Percentiles rank a stretch among this genome's conserved stretches.
phyloP scores from a whole-genome alignment of 2,888 invertebrate species.

The Drosophila seclusa region DNA sequence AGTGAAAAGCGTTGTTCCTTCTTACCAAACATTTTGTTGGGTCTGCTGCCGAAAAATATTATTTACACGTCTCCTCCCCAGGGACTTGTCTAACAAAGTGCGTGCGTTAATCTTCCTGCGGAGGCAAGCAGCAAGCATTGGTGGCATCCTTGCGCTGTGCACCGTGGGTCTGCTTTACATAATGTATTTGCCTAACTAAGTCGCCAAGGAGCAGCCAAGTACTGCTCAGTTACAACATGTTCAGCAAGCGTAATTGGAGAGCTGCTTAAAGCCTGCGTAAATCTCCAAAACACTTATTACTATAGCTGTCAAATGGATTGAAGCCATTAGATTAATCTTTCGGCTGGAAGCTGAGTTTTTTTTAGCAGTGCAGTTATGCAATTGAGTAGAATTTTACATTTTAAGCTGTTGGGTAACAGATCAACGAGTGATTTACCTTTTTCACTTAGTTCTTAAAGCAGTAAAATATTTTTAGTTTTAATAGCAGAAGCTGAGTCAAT shows the following conservation, averaged over 20 bases:
- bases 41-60: constrained; percentile 30
- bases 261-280: background rate
- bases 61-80: constrained; percentile 30
- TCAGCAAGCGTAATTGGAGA: background rate
- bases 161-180: constrained; percentile 49
- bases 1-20: constrained; percentile 47
- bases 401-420: background rate
- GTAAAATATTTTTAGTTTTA: background rate
- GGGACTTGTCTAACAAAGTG: constrained; percentile 63
- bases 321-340: background rate
- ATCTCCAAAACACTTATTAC: background rate
- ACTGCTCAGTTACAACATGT: constrained; percentile 1
- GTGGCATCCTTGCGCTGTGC: constrained; percentile 19
- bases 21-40: background rate
- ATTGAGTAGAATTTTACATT: background rate
- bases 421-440: too few relatives aligned
- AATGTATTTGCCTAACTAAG: constrained; percentile 3
- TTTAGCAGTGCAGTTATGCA: background rate
- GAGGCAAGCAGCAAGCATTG: background rate
- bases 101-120: constrained; percentile 65
- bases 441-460: background rate
- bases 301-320: background rate
- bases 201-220: background rate
- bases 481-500: background rate
- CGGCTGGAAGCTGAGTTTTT: background rate